phyloP scores from a whole-genome alignment of 2,113 vertebrate species.

The Chaenocephalus aceratus region DNA sequence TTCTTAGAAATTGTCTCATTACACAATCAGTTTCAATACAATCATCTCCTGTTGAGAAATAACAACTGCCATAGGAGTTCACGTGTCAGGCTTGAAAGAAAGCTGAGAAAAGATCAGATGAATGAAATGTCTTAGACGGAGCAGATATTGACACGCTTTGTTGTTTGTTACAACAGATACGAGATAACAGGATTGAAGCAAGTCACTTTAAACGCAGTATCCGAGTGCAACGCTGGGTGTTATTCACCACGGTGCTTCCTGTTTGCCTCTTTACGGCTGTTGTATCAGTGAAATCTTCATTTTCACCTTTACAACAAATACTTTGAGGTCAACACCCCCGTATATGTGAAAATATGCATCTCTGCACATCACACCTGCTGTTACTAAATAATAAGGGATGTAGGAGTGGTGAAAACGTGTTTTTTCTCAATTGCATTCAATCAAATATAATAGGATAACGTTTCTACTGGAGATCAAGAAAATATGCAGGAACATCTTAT shows the following conservation, averaged over 20 bases:
- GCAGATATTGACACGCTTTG: not conserved
- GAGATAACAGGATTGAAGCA: not conserved
- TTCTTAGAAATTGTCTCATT: constrained; percentile 62
- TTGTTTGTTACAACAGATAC: constrained; percentile 17
- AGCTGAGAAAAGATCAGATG: not conserved
- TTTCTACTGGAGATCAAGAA: not conserved
- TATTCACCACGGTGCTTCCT: constrained; percentile 68
- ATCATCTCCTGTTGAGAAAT: constrained; percentile 53
- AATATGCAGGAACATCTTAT: too few species aligned
- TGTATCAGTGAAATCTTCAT: constrained; percentile 62
- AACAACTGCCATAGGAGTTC: not conserved
- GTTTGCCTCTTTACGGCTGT: constrained; percentile 66
- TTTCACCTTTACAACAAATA: constrained; percentile 45
- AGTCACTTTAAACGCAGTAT: constrained; percentile 6
- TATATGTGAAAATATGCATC: not conserved
- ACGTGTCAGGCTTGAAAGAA: not conserved
- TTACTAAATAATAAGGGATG: not conserved
- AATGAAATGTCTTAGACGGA: not conserved
- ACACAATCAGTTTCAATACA: constrained; percentile 44
- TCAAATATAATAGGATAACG: not conserved
- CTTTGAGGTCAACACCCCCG: constrained; percentile 47
- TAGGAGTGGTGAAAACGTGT: not conserved
- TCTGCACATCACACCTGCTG: constrained; percentile 37
- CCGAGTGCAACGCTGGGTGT: constrained; percentile 22
- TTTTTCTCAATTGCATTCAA: not conserved